Percentiles rank a stretch among this genome's conserved stretches.
Evolutionary conservation across 2,888 invertebrate genomes (phyloP).

Genomic region (Orchesellides sinensis): DNA sequence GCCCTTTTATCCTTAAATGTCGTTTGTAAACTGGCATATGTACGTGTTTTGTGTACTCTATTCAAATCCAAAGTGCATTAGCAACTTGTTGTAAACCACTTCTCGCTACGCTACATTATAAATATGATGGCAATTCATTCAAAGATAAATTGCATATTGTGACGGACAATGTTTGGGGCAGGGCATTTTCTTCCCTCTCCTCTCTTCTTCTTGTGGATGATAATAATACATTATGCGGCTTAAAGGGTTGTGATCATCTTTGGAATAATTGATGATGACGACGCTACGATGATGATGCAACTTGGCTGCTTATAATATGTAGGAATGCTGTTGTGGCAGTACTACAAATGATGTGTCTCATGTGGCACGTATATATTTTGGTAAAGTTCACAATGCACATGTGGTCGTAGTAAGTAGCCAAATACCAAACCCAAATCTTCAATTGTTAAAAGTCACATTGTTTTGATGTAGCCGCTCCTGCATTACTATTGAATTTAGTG

Average conservation of each 20-base stretch:
- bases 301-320: neutral
- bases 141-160: neutral
- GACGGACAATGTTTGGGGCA: conserved; percentile 5
- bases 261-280: conserved; percentile 26
- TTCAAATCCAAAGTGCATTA: conserved; percentile 12
- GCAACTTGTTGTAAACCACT: conserved; percentile 31
- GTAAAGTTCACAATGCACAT: neutral
- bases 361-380: neutral
- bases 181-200: conserved; percentile 41
- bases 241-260: conserved; percentile 36
- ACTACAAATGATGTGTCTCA: neutral
- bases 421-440: conserved; percentile 8
- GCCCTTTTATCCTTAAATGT: conserved; percentile 30
- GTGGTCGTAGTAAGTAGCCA: conserved; percentile 25
- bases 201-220: conserved; percentile 6
- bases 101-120: conserved; percentile 3
- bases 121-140: neutral
- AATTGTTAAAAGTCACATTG: conserved; percentile 14
- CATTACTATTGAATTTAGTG: neutral
- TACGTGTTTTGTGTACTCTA: neutral
- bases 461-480: conserved; percentile 45
- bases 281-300: conserved; percentile 48
- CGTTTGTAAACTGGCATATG: neutral
- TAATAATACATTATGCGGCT: conserved; percentile 10
- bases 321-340: neutral